Conservation (phyloP, 2,113 vertebrate species). For the Setophaga coronata region DNA sequence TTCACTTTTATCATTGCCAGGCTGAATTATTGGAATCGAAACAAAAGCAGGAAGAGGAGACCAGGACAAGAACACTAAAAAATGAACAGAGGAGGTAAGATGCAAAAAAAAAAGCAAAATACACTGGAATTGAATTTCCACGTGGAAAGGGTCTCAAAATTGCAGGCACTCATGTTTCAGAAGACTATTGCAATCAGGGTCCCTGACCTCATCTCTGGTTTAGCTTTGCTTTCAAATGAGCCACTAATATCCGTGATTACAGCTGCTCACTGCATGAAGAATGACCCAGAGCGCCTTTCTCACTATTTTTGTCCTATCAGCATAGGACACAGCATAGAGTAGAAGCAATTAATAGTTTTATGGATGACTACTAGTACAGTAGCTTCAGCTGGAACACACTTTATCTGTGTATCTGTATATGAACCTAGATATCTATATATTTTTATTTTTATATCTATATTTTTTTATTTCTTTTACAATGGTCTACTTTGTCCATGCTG, state of each 20-base stretch:
- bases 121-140: background rate
- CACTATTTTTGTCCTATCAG: background rate
- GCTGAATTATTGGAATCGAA: constrained; percentile 70
- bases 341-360: background rate
- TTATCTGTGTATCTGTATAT: background rate
- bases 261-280: background rate
- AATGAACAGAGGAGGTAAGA: constrained; percentile 78
- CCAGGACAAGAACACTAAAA: constrained; percentile 60
- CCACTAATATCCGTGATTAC: background rate
- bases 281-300: background rate
- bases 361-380: background rate
- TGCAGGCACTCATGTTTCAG: background rate
- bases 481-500: background rate
- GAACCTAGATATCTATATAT: background rate
- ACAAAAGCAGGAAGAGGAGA: constrained; percentile 65
- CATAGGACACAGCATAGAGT: background rate
- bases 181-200: background rate
- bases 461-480: background rate
- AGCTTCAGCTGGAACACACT: background rate
- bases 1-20: constrained; percentile 61
- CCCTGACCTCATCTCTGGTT: background rate
- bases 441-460: background rate
- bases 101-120: background rate
- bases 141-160: background rate
- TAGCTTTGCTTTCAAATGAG: background rate